Percentiles rank a stretch among this genome's conserved stretches.
Evolutionary conservation across 2,797 vertebrate genomes (phyloP).

Genomic region (Falco novaeseelandiae): DNA sequence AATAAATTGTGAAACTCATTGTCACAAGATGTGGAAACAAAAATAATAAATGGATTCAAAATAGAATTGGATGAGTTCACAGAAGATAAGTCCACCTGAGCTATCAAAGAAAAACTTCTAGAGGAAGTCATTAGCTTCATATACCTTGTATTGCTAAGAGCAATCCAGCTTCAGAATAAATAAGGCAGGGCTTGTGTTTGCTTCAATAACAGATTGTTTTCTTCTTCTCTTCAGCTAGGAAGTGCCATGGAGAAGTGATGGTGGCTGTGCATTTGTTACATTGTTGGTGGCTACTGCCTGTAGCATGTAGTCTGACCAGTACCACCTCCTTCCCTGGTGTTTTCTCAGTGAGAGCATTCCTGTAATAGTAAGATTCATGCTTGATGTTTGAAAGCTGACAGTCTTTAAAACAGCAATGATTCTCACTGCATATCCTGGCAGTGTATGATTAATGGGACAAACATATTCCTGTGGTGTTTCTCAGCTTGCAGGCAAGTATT

Average conservation of each 20-base stretch:
- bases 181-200: background rate
- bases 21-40: background rate
- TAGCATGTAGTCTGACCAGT: background rate
- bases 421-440: background rate
- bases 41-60: background rate
- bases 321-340: background rate
- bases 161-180: background rate
- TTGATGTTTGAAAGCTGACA: background rate
- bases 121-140: background rate
- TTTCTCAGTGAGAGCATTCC: background rate
- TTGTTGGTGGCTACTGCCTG: background rate
- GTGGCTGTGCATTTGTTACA: background rate
- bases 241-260: too few relatives aligned
- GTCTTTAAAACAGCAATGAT: background rate
- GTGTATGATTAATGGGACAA: slow-evolving; percentile 20
- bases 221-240: background rate
- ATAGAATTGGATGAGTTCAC: background rate
- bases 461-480: slow-evolving; percentile 25
- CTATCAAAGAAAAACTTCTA: background rate
- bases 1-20: background rate
- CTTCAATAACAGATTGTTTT: background rate
- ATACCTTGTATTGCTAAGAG: background rate
- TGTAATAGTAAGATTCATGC: background rate
- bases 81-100: background rate
- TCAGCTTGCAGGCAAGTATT: slow-evolving; percentile 48